Evolutionary conservation across 2,797 vertebrate species (phyloP).

Genomic region (Potorous gilbertii): DNA sequence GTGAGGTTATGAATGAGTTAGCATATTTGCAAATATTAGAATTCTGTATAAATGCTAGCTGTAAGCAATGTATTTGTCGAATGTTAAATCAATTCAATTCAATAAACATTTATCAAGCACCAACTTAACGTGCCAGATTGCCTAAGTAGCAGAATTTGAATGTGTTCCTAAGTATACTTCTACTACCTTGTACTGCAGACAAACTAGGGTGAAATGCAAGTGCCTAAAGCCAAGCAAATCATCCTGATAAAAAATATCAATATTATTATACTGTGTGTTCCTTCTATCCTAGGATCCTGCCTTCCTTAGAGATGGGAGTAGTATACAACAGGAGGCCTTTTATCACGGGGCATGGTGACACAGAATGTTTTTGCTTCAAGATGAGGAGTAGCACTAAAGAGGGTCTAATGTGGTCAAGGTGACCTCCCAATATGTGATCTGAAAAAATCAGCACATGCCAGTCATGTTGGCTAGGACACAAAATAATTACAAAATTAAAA

Average conservation of each 20-base stretch:
- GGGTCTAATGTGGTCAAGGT: background rate
- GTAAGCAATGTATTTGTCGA: background rate
- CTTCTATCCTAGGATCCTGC: background rate
- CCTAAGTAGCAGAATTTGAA: background rate
- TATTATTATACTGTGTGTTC: background rate
- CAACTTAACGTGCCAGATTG: background rate
- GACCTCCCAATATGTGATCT: constrained; percentile 34
- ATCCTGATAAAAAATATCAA: background rate
- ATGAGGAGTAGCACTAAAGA: background rate
- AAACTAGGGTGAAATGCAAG: background rate
- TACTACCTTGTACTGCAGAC: background rate
- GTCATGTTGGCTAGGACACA: background rate
- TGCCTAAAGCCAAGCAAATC: background rate
- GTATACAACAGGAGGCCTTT: background rate
- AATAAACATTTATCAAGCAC: background rate
- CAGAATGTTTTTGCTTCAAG: background rate
- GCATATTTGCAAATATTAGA: background rate
- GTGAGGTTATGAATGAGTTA: background rate
- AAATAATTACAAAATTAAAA: background rate
- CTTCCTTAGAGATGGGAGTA: background rate
- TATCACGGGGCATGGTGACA: background rate
- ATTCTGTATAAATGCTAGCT: background rate
- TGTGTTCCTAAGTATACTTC: accelerated
- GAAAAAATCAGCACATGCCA: constrained; percentile 25
- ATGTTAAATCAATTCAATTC: background rate